Evolutionary conservation across 2,113 vertebrate genomes (phyloP).

Genomic region (Pimephales promelas): DNA sequence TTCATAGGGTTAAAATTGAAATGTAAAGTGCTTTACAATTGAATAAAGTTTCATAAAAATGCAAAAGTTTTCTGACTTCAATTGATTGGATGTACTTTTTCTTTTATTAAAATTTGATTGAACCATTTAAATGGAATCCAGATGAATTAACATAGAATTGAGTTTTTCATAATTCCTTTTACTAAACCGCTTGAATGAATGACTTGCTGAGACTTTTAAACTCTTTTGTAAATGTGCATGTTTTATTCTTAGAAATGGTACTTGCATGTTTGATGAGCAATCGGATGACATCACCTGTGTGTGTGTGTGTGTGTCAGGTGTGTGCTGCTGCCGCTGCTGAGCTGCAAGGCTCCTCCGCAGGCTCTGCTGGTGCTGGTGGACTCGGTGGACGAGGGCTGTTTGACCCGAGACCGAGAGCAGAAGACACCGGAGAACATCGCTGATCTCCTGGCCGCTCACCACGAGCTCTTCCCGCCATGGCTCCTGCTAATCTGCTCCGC

Average conservation of each 20-base stretch:
- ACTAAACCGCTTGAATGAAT: neutral
- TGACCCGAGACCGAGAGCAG: constrained; percentile 82
- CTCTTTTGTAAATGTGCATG: neutral
- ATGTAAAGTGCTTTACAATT: neutral
- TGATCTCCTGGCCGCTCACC: constrained; percentile 91
- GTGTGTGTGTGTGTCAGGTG: constrained; percentile 75
- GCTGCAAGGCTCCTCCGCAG: constrained; percentile 86
- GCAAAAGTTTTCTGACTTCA: neutral
- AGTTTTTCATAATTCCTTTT: too few species aligned
- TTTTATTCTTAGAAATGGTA: neutral
- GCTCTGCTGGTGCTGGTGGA: constrained; percentile 91
- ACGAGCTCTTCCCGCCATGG: constrained; percentile 96
- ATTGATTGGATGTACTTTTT: neutral
- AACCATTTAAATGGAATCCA: neutral
- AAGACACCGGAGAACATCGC: constrained; percentile 86
- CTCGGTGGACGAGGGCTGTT: constrained; percentile 91
- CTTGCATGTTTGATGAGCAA: too few species aligned
- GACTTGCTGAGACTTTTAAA: neutral
- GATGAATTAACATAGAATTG: neutral
- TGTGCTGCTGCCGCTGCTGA: constrained; percentile 88
- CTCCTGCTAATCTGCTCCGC: constrained; percentile 93
- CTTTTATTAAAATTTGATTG: neutral
- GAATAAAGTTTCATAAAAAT: neutral
- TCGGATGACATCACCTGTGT: too few species aligned
- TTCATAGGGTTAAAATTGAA: neutral